These are phyloP conservation scores for Xestia sexstrigata DNA, from an alignment of 2,888 invertebrate genomes.

Conservation along the genomic window DNA sequence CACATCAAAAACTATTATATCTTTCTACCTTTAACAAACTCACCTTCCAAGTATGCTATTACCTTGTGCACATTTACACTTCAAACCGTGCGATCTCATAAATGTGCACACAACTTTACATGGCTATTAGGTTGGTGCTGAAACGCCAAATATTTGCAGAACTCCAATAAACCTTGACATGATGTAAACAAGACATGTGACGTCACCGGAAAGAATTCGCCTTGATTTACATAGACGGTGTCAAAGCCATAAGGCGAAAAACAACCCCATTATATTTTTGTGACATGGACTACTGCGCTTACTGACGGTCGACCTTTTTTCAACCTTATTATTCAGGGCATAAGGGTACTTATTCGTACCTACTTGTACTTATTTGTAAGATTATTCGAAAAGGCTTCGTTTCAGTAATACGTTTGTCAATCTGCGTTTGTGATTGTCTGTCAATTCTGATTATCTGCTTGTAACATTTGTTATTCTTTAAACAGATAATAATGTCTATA, in stretches of 20 bases:
- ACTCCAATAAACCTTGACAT: constrained; percentile 78
- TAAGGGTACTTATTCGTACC: background rate
- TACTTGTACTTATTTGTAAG: background rate
- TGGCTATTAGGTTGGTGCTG: constrained; percentile 61
- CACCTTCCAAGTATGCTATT: background rate
- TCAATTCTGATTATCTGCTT: constrained; percentile 6
- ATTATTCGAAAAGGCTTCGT: constrained; percentile 6
- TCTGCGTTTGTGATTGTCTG: constrained; percentile 22
- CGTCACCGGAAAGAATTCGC: constrained; percentile 55
- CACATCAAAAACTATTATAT: background rate
- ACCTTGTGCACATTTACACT: constrained; percentile 13
- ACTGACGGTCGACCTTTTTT: background rate
- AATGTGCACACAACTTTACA: constrained; percentile 11
- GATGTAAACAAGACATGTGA: constrained; percentile 75
- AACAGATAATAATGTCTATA: background rate
- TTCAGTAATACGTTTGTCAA: constrained; percentile 31
- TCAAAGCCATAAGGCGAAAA: constrained; percentile 49
- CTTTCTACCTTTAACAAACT: background rate
- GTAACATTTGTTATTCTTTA: background rate
- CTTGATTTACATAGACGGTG: constrained; percentile 63
- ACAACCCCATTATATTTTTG: constrained; percentile 54
- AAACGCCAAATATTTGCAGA: constrained; percentile 76
- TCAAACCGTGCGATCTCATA: constrained; percentile 16
- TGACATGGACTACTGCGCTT: constrained; percentile 4
- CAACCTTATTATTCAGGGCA: background rate